Base-by-base conservation (phyloP, 2,113 vertebrate species). In the Nothoprocta perdicaria region DNA sequence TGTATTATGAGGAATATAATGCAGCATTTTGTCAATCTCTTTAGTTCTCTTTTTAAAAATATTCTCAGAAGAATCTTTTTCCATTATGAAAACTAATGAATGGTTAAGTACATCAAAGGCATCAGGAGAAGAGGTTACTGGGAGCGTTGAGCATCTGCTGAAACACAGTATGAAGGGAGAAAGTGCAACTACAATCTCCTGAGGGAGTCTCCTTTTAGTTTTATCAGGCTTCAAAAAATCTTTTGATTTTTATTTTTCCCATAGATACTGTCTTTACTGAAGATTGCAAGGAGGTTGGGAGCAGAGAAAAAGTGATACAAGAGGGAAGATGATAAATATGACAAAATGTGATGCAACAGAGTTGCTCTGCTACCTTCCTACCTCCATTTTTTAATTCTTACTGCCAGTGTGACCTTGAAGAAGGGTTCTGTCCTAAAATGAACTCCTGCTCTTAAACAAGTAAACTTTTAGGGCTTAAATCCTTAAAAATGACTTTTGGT, bases 121-220 rank as follows among this genome's bases (percentile, higher is more conserved):
- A 23, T 48, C 31, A 7, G 38, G 23, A 76, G 62, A 41, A 40
- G 0, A 1, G 50, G 18, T 33, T 53, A 52, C 13, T 6, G 27
- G 0, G 0, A 40, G 24, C 33, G 71, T 12, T 41, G 0, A 33
- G 24, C 33, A 74, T 12, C 50, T 79, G 78, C 57, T 74, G 80
- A 55, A 80, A 38, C 26, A 68, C 40, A 12, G 24, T 27, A 14
- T 66, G 78, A n/a, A 80, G 40, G 43, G 40, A 66, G 29, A 14
- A 26, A 40, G 27, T 27, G 43, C 13, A 57, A 45, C n/a, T 0
- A 2, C 65, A 21, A 38, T 48, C 12, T 80, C 17, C 40, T 58
- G 35, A 73, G 46, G 14, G 8, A 29, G 17, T 63, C 5, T 6
- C 27, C 61, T 80, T 38, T 46, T 26, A 16, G 19, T 40, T 86